Evolutionary conservation across 1,140 invertebrate species (phyloP).

Genomic region (Wiebesia pumilae): DNA sequence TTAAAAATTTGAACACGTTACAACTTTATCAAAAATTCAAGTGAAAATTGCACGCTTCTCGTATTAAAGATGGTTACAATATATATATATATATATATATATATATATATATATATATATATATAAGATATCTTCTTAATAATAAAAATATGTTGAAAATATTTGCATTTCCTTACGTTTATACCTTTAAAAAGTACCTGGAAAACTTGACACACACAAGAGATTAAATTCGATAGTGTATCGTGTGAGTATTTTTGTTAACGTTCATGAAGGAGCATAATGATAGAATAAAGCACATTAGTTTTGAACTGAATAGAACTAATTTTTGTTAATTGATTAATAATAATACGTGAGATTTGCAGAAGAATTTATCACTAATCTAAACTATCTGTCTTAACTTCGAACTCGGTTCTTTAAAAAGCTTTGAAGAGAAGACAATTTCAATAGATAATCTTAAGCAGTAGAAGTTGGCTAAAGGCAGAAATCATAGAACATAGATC

Average conservation of each 20-base stretch:
- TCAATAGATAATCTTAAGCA: background rate
- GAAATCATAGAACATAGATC: background rate
- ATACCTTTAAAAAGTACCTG: background rate
- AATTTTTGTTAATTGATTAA: conserved; percentile 33
- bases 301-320: background rate
- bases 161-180: background rate
- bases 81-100: too few species aligned
- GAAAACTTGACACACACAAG: background rate
- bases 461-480: background rate
- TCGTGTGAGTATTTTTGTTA: conserved; percentile 16
- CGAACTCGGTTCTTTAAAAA: background rate
- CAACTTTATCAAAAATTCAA: background rate
- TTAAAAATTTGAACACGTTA: background rate
- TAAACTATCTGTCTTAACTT: background rate
- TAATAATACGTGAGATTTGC: background rate
- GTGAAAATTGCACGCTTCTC: background rate
- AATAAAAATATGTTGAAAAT: background rate
- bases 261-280: background rate
- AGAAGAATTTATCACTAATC: conserved; percentile 5
- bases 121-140: too few species aligned
- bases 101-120: too few species aligned
- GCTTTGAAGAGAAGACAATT: conserved; percentile 18
- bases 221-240: conserved; percentile 34
- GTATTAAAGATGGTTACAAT: background rate
- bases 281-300: conserved; percentile 33